Evolutionary conservation across 2,113 vertebrate genomes (phyloP).

Genomic region (Paramormyrops kingsleyae): DNA sequence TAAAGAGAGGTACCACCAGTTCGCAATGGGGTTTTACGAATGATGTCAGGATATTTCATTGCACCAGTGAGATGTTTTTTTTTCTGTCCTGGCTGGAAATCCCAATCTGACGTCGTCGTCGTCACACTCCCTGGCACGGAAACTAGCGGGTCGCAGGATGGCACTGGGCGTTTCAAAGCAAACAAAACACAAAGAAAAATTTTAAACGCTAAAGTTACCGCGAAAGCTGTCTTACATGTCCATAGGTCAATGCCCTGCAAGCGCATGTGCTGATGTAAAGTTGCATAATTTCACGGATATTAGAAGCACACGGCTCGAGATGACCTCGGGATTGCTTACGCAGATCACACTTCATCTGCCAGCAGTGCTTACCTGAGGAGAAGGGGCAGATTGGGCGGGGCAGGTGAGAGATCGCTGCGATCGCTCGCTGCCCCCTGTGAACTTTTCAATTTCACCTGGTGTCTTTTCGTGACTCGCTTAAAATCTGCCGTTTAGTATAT

Average conservation of each 20-base stretch:
- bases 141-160: background rate
- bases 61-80: background rate
- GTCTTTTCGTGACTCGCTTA: background rate
- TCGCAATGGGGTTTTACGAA: background rate
- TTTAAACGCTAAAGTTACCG: background rate
- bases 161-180: background rate
- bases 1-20: background rate
- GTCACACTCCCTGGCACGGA: background rate
- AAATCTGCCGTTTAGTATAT: background rate
- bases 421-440: background rate
- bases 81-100: background rate
- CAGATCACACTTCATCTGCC: slow-evolving; percentile 9
- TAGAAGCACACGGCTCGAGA: background rate
- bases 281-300: background rate
- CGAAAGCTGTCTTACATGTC: background rate
- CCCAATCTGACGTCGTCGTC: background rate
- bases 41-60: background rate
- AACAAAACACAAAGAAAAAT: background rate
- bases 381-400: background rate
- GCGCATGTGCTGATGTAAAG: background rate
- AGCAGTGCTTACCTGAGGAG: background rate
- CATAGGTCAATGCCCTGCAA: background rate
- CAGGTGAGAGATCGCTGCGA: background rate
- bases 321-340: background rate
- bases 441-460: background rate